phyloP scores from a whole-genome alignment of 2,888 invertebrate species.

The Lasius fuliginosus region DNA sequence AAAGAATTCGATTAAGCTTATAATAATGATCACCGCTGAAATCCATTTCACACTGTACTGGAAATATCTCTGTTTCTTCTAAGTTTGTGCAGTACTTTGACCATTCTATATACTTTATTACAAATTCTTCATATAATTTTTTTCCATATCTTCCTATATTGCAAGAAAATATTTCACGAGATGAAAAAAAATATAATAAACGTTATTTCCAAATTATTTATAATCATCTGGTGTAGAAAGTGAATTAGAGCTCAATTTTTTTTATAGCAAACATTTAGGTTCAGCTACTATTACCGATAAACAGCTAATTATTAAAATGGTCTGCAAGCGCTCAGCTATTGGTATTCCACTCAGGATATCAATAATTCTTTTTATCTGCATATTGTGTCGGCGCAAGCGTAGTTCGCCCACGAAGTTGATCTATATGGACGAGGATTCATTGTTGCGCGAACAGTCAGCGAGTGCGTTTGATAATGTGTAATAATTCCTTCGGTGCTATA shows the following conservation, averaged over 20 bases:
- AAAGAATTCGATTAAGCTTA: conserved; percentile 27
- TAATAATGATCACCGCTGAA: conserved; percentile 10
- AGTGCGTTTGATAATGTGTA: background rate
- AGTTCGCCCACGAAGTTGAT: background rate
- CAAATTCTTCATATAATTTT: background rate
- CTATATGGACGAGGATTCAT: background rate
- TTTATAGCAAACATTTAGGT: background rate
- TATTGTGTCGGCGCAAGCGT: conserved; percentile 5
- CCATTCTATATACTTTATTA: background rate
- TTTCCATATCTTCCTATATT: background rate
- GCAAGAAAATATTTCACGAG: conserved; percentile 3
- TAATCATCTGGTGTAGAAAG: background rate
- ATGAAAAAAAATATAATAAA: background rate
- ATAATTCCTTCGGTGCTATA: background rate
- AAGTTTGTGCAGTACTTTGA: background rate
- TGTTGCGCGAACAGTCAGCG: background rate
- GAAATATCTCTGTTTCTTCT: background rate
- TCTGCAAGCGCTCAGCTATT: background rate
- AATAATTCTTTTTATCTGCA: background rate
- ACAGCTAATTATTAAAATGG: conserved; percentile 2
- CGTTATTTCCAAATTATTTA: background rate
- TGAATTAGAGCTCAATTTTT: background rate
- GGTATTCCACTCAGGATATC: background rate
- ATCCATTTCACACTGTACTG: conserved; percentile 13
- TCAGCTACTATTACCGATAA: background rate